Evolutionary conservation across 2,888 invertebrate genomes (phyloP).

Genomic region (Agrochola circellaris): DNA sequence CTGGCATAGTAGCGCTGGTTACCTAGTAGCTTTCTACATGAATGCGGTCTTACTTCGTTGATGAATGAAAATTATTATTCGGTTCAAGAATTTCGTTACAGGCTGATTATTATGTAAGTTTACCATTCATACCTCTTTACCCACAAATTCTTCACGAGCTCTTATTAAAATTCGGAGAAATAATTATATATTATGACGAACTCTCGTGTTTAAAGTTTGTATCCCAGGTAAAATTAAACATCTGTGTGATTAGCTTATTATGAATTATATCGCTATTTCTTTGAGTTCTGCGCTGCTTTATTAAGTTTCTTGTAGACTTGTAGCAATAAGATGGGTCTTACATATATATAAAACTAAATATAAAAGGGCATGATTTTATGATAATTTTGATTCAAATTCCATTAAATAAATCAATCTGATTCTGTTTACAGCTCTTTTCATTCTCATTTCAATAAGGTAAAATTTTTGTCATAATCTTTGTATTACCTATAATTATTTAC

Average conservation of each 20-base stretch:
- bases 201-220: not conserved
- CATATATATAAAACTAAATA: too few species aligned
- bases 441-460: not conserved
- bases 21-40: too few species aligned
- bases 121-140: not conserved
- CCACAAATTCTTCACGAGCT: not conserved
- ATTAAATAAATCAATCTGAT: not conserved
- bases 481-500: not conserved
- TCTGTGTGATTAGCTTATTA: not conserved
- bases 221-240: not conserved
- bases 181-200: conserved; percentile 2
- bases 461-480: not conserved
- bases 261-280: conserved; percentile 2
- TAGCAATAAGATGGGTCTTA: not conserved
- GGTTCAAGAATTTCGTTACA: not conserved
- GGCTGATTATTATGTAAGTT: not conserved
- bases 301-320: conserved; percentile 1
- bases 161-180: not conserved
- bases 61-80: not conserved
- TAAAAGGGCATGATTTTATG: too few species aligned
- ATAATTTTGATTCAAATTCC: not conserved
- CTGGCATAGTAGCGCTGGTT: too few species aligned
- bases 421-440: not conserved
- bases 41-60: not conserved
- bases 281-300: not conserved